Evolutionary conservation across 1,140 invertebrate species (phyloP).

Genomic region (Drosophila tsacasi): DNA sequence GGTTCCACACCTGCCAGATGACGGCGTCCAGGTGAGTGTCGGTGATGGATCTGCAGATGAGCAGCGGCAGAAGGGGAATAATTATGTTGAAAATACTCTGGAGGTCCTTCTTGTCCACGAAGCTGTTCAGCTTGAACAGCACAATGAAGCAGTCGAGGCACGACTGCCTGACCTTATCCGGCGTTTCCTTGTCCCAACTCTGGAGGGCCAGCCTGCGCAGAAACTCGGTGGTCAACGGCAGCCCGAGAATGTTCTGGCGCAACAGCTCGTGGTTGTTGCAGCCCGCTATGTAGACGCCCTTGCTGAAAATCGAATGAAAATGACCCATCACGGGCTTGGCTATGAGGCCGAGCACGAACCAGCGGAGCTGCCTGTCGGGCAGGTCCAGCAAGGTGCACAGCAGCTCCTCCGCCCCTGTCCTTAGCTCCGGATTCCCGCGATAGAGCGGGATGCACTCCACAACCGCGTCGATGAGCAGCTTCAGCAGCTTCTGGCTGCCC

Average conservation of each 20-base stretch:
- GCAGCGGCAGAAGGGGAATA: slow-evolving; percentile 55
- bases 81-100: slow-evolving; percentile 32
- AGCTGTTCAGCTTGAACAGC: slow-evolving; percentile 42
- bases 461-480: slow-evolving; percentile 50
- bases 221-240: slow-evolving; percentile 59
- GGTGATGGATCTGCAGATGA: slow-evolving; percentile 46
- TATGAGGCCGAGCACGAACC: slow-evolving; percentile 34
- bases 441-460: slow-evolving; percentile 52
- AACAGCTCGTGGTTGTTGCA: slow-evolving; percentile 50
- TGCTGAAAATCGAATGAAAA: slow-evolving; percentile 65
- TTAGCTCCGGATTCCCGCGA: slow-evolving; percentile 17
- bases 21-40: slow-evolving; percentile 30
- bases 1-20: slow-evolving; percentile 56
- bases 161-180: slow-evolving; percentile 31
- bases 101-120: slow-evolving; percentile 30
- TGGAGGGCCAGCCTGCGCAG: slow-evolving; percentile 53
- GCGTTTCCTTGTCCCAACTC: slow-evolving; percentile 12
- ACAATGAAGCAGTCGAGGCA: slow-evolving; percentile 52
- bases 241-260: slow-evolving; percentile 55
- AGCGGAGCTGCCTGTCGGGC: slow-evolving; percentile 29
- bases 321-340: slow-evolving; percentile 37
- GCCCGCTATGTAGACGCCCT: slow-evolving; percentile 49
- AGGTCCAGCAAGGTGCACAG: slow-evolving; percentile 51
- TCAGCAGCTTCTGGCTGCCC: slow-evolving; percentile 50
- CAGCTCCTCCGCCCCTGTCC: slow-evolving; percentile 45